These are phyloP conservation scores for Drosophila buzzatii DNA, from an alignment of 2,888 invertebrate species.

Conservation along the genomic window DNA sequence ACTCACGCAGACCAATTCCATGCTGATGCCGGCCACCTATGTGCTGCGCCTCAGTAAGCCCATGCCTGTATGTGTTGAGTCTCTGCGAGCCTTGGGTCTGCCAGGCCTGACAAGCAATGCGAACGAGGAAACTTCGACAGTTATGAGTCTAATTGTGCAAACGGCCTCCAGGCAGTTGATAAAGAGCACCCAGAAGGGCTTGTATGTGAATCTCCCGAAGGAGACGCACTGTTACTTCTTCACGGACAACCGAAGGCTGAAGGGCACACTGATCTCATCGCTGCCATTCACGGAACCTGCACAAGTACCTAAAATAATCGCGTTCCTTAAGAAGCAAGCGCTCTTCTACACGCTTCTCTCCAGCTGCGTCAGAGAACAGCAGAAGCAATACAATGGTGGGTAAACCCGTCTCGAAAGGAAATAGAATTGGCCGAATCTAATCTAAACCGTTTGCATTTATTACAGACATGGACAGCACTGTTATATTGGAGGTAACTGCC, in stretches of 20 bases:
- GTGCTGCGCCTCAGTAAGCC: conserved; percentile 92
- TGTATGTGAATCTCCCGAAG: conserved; percentile 96
- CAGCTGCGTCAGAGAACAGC: conserved; percentile 94
- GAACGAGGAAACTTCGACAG: conserved; percentile 78
- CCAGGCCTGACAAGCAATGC: conserved; percentile 81
- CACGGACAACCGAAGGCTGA: conserved; percentile 91
- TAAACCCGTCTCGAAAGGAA: conserved; percentile 5
- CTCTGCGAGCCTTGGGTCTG: conserved; percentile 89
- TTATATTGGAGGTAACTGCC: conserved; percentile 97
- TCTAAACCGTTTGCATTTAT: neutral
- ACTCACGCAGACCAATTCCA: conserved; percentile 93
- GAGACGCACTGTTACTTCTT: conserved; percentile 97
- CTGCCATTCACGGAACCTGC: conserved; percentile 97
- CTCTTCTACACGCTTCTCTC: conserved; percentile 95
- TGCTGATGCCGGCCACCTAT: conserved; percentile 95
- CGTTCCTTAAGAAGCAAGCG: conserved; percentile 94
- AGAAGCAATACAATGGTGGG: conserved; percentile 89
- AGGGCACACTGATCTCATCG: conserved; percentile 86
- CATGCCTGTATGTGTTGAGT: conserved; percentile 92
- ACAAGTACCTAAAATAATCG: conserved; percentile 95
- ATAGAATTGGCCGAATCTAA: neutral
- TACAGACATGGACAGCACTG: conserved; percentile 85
- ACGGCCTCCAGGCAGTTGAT: conserved; percentile 91
- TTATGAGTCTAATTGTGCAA: conserved; percentile 89
- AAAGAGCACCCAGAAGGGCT: conserved; percentile 91